A percentile compares a stretch with the other conserved stretches of the same genome.
Evolutionary conservation across 2,888 invertebrate genomes (phyloP).

Genomic region (Malthinus seriepunctatus): DNA sequence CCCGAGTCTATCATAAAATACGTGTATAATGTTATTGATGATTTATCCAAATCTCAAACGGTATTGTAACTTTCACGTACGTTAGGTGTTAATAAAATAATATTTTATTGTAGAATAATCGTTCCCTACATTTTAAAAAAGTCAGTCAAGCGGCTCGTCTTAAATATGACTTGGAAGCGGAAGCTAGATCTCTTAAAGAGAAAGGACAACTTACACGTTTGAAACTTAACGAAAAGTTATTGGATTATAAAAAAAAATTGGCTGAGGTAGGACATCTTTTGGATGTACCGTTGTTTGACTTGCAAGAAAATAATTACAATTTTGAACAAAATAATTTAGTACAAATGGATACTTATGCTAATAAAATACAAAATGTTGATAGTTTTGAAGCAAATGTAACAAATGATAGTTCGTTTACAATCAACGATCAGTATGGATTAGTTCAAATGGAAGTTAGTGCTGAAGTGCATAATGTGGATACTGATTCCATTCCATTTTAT

Average conservation of each 20-base stretch:
- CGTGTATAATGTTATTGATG: slow-evolving; percentile 52
- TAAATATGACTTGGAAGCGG: slow-evolving; percentile 47
- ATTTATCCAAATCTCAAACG: slow-evolving; percentile 5
- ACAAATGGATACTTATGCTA: background rate
- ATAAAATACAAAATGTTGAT: no score
- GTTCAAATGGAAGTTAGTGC: background rate
- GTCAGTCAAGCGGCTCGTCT: slow-evolving; percentile 37
- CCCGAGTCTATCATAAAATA: slow-evolving; percentile 61
- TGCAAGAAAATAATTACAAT: background rate
- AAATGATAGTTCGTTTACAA: no score
- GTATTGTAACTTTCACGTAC: background rate
- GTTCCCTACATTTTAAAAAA: slow-evolving; percentile 17
- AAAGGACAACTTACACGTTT: slow-evolving; percentile 37
- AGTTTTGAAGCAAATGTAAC: no score
- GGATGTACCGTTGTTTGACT: background rate
- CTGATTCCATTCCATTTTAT: no score
- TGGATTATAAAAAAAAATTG: slow-evolving; percentile 14
- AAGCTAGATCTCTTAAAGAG: slow-evolving; percentile 42
- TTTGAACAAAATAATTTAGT: background rate
- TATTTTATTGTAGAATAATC: slow-evolving; percentile 4
- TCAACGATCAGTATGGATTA: background rate
- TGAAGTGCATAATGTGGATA: background rate
- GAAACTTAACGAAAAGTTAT: slow-evolving; percentile 36
- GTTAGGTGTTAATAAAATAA: background rate
- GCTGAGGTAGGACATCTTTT: background rate